Conservation (phyloP, 2,113 vertebrate genomes). For the Danionella cerebrum region DNA sequence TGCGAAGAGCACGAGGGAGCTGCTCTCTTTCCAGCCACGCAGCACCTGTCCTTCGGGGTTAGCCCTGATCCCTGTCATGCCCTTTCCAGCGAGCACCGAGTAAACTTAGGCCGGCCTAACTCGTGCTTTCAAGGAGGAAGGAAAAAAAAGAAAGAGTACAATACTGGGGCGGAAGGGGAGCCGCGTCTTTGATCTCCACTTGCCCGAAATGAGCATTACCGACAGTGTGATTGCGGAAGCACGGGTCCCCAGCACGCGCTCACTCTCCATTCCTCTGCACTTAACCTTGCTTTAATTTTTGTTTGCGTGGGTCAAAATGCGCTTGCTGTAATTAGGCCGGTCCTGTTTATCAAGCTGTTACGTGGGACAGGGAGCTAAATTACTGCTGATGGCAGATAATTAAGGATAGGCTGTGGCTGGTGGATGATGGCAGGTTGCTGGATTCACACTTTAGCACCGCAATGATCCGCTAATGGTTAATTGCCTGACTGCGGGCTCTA, state of each 20-base stretch:
- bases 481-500: slow-evolving; percentile 52
- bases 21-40: slow-evolving; percentile 75
- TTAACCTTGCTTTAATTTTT: slow-evolving; percentile 32
- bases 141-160: background rate
- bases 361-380: slow-evolving; percentile 44
- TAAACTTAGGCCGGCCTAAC: slow-evolving; percentile 79
- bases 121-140: slow-evolving; percentile 65
- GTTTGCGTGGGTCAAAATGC: slow-evolving; percentile 29
- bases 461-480: slow-evolving; percentile 61
- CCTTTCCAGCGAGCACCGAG: slow-evolving; percentile 74
- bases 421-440: slow-evolving; percentile 50
- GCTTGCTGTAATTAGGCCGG: slow-evolving; percentile 40
- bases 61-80: slow-evolving; percentile 85
- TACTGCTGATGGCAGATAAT: slow-evolving; percentile 44
- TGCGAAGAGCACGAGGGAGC: slow-evolving; percentile 79
- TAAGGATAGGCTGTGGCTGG: slow-evolving; percentile 31
- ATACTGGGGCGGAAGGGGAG: slow-evolving; percentile 43
- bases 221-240: slow-evolving; percentile 58
- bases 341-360: slow-evolving; percentile 48
- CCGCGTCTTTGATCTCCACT: slow-evolving; percentile 72
- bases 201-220: slow-evolving; percentile 66
- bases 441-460: slow-evolving; percentile 58
- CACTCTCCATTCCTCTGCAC: background rate
- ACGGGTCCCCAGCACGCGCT: background rate
- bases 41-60: slow-evolving; percentile 82